These are phyloP conservation scores for Heliothis virescens DNA, from an alignment of 1,140 invertebrate species.

Conservation along the genomic window DNA sequence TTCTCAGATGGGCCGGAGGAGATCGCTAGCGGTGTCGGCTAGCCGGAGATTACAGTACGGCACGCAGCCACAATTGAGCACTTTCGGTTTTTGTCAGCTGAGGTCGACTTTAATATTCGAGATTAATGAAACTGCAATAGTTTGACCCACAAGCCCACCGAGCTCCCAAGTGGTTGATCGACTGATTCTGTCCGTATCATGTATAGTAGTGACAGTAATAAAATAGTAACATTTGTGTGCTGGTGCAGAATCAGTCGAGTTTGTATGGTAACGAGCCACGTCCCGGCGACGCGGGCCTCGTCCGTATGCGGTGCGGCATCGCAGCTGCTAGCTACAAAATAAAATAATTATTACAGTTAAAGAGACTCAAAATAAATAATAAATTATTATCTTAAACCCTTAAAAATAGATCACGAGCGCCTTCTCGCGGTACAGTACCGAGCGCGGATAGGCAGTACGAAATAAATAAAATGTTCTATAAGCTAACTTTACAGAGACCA, in stretches of 20 bases:
- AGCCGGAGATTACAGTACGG: slow-evolving; percentile 52
- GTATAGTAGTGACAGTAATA: slow-evolving; percentile 31
- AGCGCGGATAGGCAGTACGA: slow-evolving; percentile 83
- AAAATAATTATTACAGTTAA: slow-evolving; percentile 80
- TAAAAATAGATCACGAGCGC: slow-evolving; percentile 86
- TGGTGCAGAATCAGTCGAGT: slow-evolving; percentile 64
- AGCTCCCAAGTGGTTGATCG: slow-evolving; percentile 64
- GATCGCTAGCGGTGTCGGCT: slow-evolving; percentile 63
- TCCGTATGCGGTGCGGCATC: slow-evolving; percentile 82
- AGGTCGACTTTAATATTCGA: slow-evolving; percentile 41
- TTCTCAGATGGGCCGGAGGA: slow-evolving; percentile 70
- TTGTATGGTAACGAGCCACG: slow-evolving; percentile 69
- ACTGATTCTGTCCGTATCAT: slow-evolving; percentile 58
- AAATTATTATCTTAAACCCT: slow-evolving; percentile 86
- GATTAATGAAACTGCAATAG: slow-evolving; percentile 18
- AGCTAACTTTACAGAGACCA: slow-evolving; percentile 85
- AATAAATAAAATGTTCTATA: slow-evolving; percentile 86
- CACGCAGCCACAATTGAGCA: slow-evolving; percentile 47
- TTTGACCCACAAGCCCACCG: slow-evolving; percentile 54
- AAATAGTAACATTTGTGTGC: slow-evolving; percentile 25
- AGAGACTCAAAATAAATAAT: slow-evolving; percentile 86
- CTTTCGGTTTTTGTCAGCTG: slow-evolving; percentile 42
- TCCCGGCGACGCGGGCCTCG: slow-evolving; percentile 80
- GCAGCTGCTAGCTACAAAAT: slow-evolving; percentile 77
- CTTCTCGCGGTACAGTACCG: slow-evolving; percentile 84